Conservation (phyloP, 2,113 vertebrate genomes). For the Pangasianodon hypophthalmus region DNA sequence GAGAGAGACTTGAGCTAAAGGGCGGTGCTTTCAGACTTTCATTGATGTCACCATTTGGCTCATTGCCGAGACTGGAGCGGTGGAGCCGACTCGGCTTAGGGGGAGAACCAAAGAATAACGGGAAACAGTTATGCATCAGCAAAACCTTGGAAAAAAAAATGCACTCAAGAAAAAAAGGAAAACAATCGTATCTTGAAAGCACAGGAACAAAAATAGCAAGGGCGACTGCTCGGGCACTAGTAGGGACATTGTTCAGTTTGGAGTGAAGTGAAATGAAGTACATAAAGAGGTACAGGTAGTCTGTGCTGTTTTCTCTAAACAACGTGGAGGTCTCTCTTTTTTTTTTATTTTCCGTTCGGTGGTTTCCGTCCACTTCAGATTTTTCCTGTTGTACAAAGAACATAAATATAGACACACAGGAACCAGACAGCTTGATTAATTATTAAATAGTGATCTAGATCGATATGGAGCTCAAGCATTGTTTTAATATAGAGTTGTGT, state of each 20-base stretch:
- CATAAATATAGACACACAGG: conserved; percentile 23
- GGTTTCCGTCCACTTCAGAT: conserved; percentile 44
- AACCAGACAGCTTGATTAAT: conserved; percentile 15
- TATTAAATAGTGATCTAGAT: neutral
- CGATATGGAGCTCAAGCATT: neutral
- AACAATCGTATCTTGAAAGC: conserved; percentile 86
- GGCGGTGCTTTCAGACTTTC: conserved; percentile 57
- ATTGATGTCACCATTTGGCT: conserved; percentile 73
- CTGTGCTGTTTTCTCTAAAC: conserved; percentile 53
- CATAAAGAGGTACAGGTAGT: conserved; percentile 47
- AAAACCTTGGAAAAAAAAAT: conserved; percentile 72
- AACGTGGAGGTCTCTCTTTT: neutral
- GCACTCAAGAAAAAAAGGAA: conserved; percentile 65
- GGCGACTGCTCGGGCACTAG: conserved; percentile 54
- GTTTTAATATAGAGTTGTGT: neutral
- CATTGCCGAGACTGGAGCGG: conserved; percentile 67
- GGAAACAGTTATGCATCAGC: conserved; percentile 90
- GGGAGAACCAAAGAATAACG: conserved; percentile 86
- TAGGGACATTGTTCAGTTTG: conserved; percentile 45
- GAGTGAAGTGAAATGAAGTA: conserved; percentile 22
- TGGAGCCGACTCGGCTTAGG: conserved; percentile 68
- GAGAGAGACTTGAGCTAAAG: conserved; percentile 48
- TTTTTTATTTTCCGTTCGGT: conserved; percentile 25
- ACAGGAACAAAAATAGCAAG: conserved; percentile 80
- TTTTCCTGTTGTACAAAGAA: conserved; percentile 26